These are phyloP conservation scores for Sinocyclocheilus grahami DNA, from an alignment of 2,113 vertebrate species.

Conservation along the genomic window DNA sequence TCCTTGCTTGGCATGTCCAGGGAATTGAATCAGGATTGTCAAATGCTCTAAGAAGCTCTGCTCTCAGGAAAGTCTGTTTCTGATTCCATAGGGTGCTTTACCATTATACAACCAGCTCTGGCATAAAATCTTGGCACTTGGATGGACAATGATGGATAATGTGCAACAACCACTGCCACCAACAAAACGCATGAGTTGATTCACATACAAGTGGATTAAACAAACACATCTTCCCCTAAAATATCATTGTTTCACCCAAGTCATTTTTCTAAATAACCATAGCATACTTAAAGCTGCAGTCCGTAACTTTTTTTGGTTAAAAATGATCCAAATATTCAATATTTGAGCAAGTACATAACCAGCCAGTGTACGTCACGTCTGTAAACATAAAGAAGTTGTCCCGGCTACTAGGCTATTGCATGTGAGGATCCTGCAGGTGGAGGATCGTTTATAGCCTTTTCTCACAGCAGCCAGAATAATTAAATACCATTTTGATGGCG, in stretches of 20 bases:
- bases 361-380: too few species aligned
- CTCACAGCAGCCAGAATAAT: too few species aligned
- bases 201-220: background rate
- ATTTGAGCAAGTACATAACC: too few species aligned
- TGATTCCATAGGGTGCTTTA: constrained; percentile 14
- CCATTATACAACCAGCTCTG: constrained; percentile 24
- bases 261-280: background rate
- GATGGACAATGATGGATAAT: background rate
- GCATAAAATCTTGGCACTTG: background rate
- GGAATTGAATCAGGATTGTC: constrained; percentile 22
- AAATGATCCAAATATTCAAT: too few species aligned
- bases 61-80: constrained; percentile 19
- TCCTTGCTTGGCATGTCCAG: constrained; percentile 16
- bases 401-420: too few species aligned
- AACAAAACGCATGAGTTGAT: background rate
- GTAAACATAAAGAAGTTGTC: too few species aligned
- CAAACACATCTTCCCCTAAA: background rate
- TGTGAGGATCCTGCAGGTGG: too few species aligned
- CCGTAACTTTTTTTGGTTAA: too few species aligned
- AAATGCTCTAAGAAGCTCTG: constrained; percentile 10
- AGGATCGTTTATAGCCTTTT: too few species aligned
- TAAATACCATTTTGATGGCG: too few species aligned
- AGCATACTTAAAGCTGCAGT: too few species aligned
- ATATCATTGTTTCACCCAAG: background rate
- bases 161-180: background rate